These are phyloP conservation scores for Matsumurasca onukii DNA, from an alignment of 1,140 invertebrate species.

Conservation along the genomic window DNA sequence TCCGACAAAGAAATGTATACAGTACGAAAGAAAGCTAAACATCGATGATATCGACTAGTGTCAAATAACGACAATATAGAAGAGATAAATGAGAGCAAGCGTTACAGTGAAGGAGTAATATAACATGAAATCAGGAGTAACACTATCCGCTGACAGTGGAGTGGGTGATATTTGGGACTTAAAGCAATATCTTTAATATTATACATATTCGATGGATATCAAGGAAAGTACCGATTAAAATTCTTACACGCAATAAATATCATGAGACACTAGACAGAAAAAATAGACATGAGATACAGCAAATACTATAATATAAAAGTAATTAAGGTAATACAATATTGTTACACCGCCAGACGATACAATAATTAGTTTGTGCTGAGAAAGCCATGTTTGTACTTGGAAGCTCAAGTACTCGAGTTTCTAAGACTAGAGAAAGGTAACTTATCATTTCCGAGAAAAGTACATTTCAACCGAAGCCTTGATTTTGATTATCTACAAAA, in stretches of 20 bases:
- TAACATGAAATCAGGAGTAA: conserved; percentile 6
- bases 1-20: conserved; percentile 22
- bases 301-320: conserved; percentile 32
- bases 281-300: conserved; percentile 34
- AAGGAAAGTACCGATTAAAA: conserved; percentile 28
- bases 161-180: background rate
- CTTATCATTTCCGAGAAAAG: background rate
- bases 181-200: conserved; percentile 18
- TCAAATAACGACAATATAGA: conserved; percentile 30
- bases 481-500: conserved; percentile 10
- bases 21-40: conserved; percentile 37
- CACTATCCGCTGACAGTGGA: background rate
- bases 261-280: conserved; percentile 34
- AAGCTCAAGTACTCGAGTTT: conserved; percentile 38
- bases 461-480: background rate
- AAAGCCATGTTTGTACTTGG: conserved; percentile 36
- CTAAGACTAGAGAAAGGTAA: conserved; percentile 14
- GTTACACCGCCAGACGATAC: conserved; percentile 32
- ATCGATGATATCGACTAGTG: conserved; percentile 36
- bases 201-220: conserved; percentile 28
- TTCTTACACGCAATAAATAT: conserved; percentile 33
- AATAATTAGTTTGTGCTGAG: conserved; percentile 38
- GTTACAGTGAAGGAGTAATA: conserved; percentile 14
- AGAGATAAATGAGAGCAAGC: conserved; percentile 28
- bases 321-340: conserved; percentile 30